Evolutionary conservation across 64 coral and sea anemone species (phyloP), one percentile per base, ranked within the genome.

Genomic region (Montipora foliosa): DNA sequence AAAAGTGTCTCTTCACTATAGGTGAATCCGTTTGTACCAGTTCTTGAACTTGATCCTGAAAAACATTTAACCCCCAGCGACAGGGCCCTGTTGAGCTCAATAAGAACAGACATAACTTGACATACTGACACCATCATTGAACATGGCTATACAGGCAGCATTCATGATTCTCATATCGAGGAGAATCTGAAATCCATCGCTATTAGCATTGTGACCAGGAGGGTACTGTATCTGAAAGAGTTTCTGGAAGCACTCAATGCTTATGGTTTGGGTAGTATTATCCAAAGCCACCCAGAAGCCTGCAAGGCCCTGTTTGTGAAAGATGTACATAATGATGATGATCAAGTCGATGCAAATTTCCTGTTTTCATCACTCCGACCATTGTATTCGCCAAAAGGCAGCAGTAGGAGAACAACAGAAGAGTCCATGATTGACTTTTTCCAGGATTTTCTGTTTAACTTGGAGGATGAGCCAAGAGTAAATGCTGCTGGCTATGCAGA

Each of bases 111-210:
- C 50, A 49, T 91, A 49, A 67, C 8, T 13, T 52, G 47, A 45
- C 76, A 91, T 29, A 69, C 60, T 55, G 89, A 91, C 47, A 91
- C 11, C 5, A 81, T 91, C 53, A 47, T 81, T 67, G 92, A 89
- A 52, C 46, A 90, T 89, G 93, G 87, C 21, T 90, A 94, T 73
- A 94, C 87, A 58, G 93, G 93, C 10, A 47, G 44, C 21, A 81
- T 94, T 20, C 4, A 76, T 22, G 73, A 9, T 25, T 72, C 67
- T 22, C 88, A 85, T 55, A 60, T 67, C 8, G 93, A 75, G 74
- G 62, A 89, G 76, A 83, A 67, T 48, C 57, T 68, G 48, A 60
- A 82, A 68, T 90, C 93, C 80, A 70, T 94, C 24, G 57, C 77
- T 8, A 61, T 94, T 44, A 90, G 87, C 70, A 81, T 95, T 47